Base-by-base conservation (phyloP, 1,140 invertebrate species). In the Caerostris darwini region DNA sequence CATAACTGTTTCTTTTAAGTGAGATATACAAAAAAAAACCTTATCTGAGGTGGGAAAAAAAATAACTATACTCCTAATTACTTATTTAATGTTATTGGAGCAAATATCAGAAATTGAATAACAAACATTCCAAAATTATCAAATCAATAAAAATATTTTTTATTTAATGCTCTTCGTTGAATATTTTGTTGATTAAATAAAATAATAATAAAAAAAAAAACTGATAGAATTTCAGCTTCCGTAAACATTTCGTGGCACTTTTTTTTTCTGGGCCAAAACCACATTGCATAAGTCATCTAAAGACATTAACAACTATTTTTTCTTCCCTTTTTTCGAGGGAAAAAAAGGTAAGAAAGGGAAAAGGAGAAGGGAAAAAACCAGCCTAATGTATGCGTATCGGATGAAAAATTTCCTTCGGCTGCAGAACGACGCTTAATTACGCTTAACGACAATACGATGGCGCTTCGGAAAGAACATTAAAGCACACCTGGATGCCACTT, bases 401-500 rank as follows among this genome's bases (percentile, higher is more conserved):
- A 12, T 86, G 56, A 81, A 88, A 81, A 93, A 87, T 81, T 71
- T 87, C 58, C 83, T 61, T 58, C 54, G 83, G 34, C 91, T 53
- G 34, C 82, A 57, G 53, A 92, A 53, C 17, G 69, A 77, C 57
- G 83, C 92, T 93, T 93, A 93, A 93, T 93, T 93, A 93, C 59
- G 85, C 67, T 54, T 93, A 93, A 93, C 92, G 92, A 93, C 83
- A 93, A 93, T 93, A 88, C 34, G 92, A 93, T 93, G 92, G 85
- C 69, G 92, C 82, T 85, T 82, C 34, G 61, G 34, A 58, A 54
- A 81, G 92, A 93, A 81, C 92, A 93, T 93, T 93, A 93, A 82
- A n/a, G 85, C 85, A 64, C 67, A 93, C 92, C 92, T 93, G 92
- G 67, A 81, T 59, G 69, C 69, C 34, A 88, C 85, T 93, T 93